A percentile compares a stretch with the other conserved stretches of the same genome.
These are phyloP conservation scores for Nothobranchius kuhntae DNA, from an alignment of 2,113 vertebrate species.

Conservation along the genomic window DNA sequence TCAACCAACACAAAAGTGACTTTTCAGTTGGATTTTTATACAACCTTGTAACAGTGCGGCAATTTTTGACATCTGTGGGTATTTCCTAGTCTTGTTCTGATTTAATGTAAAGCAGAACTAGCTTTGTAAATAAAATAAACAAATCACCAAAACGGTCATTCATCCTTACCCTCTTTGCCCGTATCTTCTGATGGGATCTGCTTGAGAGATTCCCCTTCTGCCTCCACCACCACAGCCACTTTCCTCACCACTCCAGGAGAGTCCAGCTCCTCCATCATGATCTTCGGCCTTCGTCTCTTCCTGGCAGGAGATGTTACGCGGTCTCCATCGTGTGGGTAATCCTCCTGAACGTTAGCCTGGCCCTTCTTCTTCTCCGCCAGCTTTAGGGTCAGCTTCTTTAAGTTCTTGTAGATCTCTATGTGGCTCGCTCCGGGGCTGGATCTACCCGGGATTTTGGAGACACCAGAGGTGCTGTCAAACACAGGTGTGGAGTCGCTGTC, in stretches of 20 bases:
- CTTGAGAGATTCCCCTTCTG: not conserved
- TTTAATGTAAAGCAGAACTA: too few species aligned
- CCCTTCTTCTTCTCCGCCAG: constrained; percentile 69
- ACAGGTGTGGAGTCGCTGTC: constrained; percentile 15
- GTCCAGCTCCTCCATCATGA: constrained; percentile 79
- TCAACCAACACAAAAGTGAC: not conserved
- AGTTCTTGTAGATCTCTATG: constrained; percentile 86
- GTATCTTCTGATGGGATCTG: not conserved
- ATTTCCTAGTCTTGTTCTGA: not conserved
- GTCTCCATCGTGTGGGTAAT: not conserved
- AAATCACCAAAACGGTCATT: not conserved
- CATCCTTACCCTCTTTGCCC: constrained; percentile 36
- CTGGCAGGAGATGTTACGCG: constrained; percentile 30
- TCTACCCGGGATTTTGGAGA: constrained; percentile 49
- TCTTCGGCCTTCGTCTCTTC: constrained; percentile 68
- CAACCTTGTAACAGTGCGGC: not conserved
- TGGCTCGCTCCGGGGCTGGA: constrained; percentile 79
- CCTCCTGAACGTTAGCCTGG: constrained; percentile 14
- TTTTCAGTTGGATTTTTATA: not conserved
- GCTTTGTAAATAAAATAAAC: too few species aligned
- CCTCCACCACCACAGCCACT: constrained; percentile 64
- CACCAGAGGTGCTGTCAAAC: constrained; percentile 5
- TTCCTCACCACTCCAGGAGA: constrained; percentile 80
- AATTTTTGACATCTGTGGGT: not conserved
- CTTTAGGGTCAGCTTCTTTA: constrained; percentile 79